Evolutionary conservation across 2,113 vertebrate species (phyloP).

Genomic region (Macrotus californicus): DNA sequence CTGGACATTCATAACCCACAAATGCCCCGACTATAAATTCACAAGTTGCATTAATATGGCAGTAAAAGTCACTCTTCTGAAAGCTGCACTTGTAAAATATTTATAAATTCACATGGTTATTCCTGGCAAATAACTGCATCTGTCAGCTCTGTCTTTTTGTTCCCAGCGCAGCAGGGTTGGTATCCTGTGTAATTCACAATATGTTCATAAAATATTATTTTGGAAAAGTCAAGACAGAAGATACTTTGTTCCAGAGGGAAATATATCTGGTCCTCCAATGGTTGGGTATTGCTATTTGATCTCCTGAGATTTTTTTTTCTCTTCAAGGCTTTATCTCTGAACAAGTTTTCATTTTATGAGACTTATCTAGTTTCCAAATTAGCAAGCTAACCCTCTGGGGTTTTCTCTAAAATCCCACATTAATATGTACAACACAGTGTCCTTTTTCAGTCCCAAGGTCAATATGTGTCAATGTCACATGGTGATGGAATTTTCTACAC

Average conservation of each 20-base stretch:
- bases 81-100: conserved; percentile 82
- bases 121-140: conserved; percentile 74
- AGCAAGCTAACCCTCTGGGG: conserved; percentile 31
- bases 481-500: conserved; percentile 4
- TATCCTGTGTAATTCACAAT: conserved; percentile 66
- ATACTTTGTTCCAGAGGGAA: conserved; percentile 40
- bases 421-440: conserved; percentile 23
- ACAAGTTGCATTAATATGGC: conserved; percentile 76
- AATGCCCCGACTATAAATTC: conserved; percentile 78
- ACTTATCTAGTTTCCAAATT: conserved; percentile 64
- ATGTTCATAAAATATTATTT: conserved; percentile 58
- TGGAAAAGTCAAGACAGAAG: conserved; percentile 52
- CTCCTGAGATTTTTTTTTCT: conserved; percentile 33
- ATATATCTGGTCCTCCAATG: background rate
- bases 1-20: conserved; percentile 72
- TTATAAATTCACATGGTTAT: conserved; percentile 81
- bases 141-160: conserved; percentile 73
- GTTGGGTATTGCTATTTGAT: background rate
- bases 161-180: conserved; percentile 39
- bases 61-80: conserved; percentile 80
- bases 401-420: conserved; percentile 45
- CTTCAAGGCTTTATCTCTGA: conserved; percentile 49
- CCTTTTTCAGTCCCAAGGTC: conserved; percentile 32
- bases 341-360: conserved; percentile 54
- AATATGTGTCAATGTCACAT: conserved; percentile 8